Conservation (phyloP, 2,888 invertebrate species). For the Papilio demoleus region DNA sequence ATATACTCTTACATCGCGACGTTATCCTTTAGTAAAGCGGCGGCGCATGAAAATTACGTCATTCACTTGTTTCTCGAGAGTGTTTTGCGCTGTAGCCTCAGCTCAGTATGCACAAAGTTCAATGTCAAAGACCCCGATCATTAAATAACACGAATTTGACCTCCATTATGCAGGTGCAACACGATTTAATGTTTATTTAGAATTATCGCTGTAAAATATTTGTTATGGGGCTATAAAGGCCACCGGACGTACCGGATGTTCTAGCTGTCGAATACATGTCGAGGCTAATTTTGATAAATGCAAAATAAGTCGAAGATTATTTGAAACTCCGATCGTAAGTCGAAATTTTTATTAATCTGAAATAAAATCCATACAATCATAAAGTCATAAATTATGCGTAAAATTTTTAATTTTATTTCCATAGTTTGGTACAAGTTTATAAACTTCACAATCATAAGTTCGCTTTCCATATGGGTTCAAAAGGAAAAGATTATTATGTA, state of each 20-base stretch:
- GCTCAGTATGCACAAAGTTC: constrained; percentile 37
- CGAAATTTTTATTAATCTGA: too few species aligned
- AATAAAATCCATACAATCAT: too few species aligned
- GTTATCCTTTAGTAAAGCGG: constrained; percentile 40
- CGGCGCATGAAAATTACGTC: constrained; percentile 41
- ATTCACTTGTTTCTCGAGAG: constrained; percentile 36
- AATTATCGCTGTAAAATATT: constrained; percentile 6
- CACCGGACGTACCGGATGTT: constrained; percentile 1
- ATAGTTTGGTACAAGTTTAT: neutral
- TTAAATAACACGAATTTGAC: constrained; percentile 28
- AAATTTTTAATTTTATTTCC: neutral
- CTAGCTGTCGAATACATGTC: neutral
- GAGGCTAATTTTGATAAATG: neutral
- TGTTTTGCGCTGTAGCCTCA: constrained; percentile 36
- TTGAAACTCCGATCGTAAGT: neutral
- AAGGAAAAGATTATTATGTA: neutral
- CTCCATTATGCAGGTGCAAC: constrained; percentile 23
- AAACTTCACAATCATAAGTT: neutral
- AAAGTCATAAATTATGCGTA: neutral
- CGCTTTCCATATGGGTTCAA: neutral
- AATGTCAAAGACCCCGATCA: constrained; percentile 39
- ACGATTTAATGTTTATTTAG: constrained; percentile 2
- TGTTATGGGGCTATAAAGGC: constrained; percentile 1
- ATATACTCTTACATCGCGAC: constrained; percentile 15
- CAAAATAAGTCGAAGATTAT: neutral